phyloP scores from a whole-genome alignment of 2,797 vertebrate species.

The Alcedo atthis region DNA sequence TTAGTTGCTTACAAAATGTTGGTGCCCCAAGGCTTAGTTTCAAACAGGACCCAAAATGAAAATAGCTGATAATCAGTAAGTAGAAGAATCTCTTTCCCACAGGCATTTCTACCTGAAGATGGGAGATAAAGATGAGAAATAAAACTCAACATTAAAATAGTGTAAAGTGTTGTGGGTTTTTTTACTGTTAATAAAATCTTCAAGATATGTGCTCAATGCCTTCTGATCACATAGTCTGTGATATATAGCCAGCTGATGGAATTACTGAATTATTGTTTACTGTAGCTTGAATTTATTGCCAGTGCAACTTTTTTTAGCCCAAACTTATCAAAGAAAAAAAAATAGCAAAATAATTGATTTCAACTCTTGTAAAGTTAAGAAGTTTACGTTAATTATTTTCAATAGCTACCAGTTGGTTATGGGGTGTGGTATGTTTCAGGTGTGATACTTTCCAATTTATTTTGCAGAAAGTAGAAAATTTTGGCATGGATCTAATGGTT shows the following conservation, averaged over 20 bases:
- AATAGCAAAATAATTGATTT: neutral
- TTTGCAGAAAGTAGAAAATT: neutral
- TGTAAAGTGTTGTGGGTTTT: neutral
- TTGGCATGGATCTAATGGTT: neutral
- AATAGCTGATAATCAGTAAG: neutral
- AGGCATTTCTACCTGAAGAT: neutral
- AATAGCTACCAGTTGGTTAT: fast-evolving
- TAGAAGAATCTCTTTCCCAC: neutral
- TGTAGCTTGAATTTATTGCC: neutral
- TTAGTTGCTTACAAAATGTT: neutral
- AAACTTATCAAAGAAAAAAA: neutral
- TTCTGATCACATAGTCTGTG: neutral
- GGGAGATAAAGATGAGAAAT: neutral
- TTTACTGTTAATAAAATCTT: neutral
- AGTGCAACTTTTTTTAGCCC: neutral
- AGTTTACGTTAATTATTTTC: neutral
- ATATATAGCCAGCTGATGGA: neutral
- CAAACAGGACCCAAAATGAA: neutral
- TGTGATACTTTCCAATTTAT: neutral
- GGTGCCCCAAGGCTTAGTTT: neutral
- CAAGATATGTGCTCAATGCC: neutral
- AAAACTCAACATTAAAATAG: neutral
- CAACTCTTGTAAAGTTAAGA: neutral
- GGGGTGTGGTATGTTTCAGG: fast-evolving
- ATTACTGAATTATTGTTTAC: neutral